Evolutionary conservation across 2,888 invertebrate genomes (phyloP).

Genomic region (Thumatha senex): DNA sequence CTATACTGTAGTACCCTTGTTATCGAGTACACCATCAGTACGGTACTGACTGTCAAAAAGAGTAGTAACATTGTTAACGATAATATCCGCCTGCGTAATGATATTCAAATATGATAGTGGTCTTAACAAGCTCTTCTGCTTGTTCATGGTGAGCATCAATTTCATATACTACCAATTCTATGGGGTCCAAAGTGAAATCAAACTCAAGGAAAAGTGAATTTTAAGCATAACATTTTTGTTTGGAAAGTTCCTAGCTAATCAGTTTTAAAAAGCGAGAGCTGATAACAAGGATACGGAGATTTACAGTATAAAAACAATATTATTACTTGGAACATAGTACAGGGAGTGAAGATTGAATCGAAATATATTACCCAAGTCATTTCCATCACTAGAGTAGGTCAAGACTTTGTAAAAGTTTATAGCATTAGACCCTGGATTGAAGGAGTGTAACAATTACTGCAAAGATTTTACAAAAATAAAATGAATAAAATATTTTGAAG

Average conservation of each 20-base stretch:
- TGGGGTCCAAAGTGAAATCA: slow-evolving; percentile 53
- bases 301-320: slow-evolving; percentile 53
- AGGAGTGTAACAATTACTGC: too few species aligned
- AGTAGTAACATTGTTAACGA: slow-evolving; percentile 49
- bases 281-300: slow-evolving; percentile 52
- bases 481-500: too few species aligned
- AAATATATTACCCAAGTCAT: slow-evolving; percentile 11
- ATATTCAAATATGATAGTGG: slow-evolving; percentile 39
- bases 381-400: too few species aligned
- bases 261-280: slow-evolving; percentile 54
- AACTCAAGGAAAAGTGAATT: slow-evolving; percentile 29
- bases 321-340: slow-evolving; percentile 25
- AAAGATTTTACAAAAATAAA: too few species aligned
- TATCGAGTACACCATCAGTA: slow-evolving; percentile 59
- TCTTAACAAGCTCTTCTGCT: slow-evolving; percentile 43
- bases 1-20: slow-evolving; percentile 46
- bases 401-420: too few species aligned
- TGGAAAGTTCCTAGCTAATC: slow-evolving; percentile 50
- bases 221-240: slow-evolving; percentile 17
- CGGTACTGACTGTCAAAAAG: slow-evolving; percentile 53
- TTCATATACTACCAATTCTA: slow-evolving; percentile 26
- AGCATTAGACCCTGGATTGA: too few species aligned
- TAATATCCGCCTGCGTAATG: slow-evolving; percentile 43
- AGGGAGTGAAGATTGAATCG: slow-evolving; percentile 51
- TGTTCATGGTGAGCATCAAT: slow-evolving; percentile 45